phyloP scores from a whole-genome alignment of 2,888 invertebrate species.

The Atherix ibis region DNA sequence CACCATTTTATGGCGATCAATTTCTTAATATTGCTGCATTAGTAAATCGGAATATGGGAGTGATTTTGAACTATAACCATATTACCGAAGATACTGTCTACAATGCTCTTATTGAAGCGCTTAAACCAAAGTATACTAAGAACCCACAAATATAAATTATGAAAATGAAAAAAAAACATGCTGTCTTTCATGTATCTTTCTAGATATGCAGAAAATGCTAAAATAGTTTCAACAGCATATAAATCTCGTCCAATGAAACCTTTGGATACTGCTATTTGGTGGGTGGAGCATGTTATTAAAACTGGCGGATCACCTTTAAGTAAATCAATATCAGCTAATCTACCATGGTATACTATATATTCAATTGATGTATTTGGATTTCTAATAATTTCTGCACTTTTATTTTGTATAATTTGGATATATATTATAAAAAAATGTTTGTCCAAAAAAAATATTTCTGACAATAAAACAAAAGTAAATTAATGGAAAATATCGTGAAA shows the following conservation, averaged over 20 bases:
- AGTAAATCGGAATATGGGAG: constrained; percentile 36
- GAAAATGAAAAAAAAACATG: neutral
- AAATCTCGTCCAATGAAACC: constrained; percentile 38
- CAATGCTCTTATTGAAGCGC: constrained; percentile 29
- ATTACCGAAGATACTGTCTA: constrained; percentile 35
- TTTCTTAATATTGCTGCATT: constrained; percentile 38
- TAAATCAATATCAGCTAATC: constrained; percentile 28
- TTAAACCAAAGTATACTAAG: constrained; percentile 16
- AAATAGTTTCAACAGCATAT: constrained; percentile 33
- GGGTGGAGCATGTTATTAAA: constrained; percentile 45
- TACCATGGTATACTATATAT: constrained; percentile 34
- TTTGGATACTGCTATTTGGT: constrained; percentile 41
- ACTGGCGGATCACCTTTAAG: constrained; percentile 38
- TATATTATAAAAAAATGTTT: neutral
- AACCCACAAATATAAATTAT: neutral
- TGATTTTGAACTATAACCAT: constrained; percentile 32
- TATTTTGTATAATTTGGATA: constrained; percentile 16
- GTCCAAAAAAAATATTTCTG: no score
- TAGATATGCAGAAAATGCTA: constrained; percentile 24
- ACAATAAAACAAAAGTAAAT: no score
- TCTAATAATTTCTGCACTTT: constrained; percentile 7
- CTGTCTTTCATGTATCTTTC: neutral
- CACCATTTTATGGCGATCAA: constrained; percentile 53
- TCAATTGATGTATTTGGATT: constrained; percentile 34
- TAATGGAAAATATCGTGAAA: no score